Evolutionary conservation across 2,888 invertebrate genomes (phyloP).

Genomic region (Petrophora chlorosata): DNA sequence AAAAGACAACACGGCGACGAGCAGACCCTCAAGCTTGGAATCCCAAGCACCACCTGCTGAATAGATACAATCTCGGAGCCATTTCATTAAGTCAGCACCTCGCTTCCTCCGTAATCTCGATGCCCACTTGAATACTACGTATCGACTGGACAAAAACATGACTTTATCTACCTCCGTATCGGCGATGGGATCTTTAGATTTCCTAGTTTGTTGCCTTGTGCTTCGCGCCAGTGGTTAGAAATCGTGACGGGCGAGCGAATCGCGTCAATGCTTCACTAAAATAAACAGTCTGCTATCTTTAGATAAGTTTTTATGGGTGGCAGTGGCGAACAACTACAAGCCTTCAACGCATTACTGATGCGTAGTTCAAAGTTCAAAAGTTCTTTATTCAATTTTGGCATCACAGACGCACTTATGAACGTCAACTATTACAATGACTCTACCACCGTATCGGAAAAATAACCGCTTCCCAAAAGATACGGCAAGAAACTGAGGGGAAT

Average conservation of each 20-base stretch:
- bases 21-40: background rate
- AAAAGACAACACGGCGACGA: slow-evolving; percentile 1
- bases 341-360: no score
- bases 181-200: slow-evolving; percentile 11
- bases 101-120: slow-evolving; percentile 10
- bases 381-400: no score
- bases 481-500: no score
- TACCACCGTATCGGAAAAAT: no score
- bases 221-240: background rate
- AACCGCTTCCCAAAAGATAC: no score
- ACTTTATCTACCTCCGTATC: slow-evolving; percentile 35
- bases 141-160: slow-evolving; percentile 42
- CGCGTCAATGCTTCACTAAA: no score
- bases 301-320: no score
- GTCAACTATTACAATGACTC: no score
- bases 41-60: slow-evolving; percentile 11
- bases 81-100: slow-evolving; percentile 32
- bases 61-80: slow-evolving; percentile 25
- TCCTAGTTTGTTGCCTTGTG: background rate
- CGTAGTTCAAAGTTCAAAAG: no score
- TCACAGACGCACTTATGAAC: no score
- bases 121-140: slow-evolving; percentile 23
- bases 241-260: background rate
- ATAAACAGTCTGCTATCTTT: no score
- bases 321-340: no score